Conservation (phyloP, 2,888 invertebrate species). For the Dysmachus trigonus region DNA sequence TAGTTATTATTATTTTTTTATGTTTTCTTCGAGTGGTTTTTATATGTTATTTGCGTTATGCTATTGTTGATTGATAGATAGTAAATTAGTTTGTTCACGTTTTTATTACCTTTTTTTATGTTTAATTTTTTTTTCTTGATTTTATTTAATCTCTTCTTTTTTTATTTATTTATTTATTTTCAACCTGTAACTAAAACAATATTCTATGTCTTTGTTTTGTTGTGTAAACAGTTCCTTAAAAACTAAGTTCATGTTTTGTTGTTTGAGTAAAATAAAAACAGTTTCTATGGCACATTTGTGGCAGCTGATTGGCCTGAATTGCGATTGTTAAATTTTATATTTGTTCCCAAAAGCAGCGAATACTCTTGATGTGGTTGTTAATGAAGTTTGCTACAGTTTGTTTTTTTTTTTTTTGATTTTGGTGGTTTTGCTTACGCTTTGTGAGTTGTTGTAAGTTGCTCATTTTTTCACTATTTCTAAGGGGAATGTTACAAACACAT, state of each 20-base stretch:
- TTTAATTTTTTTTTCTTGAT: neutral
- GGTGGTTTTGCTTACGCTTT: neutral
- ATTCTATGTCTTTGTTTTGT: conserved; percentile 36
- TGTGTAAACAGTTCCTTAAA: conserved; percentile 43
- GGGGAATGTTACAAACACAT: conserved; percentile 16
- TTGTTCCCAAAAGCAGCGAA: neutral
- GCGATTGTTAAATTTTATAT: neutral
- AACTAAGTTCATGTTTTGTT: conserved; percentile 38
- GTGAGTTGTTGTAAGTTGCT: neutral
- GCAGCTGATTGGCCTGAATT: conserved; percentile 24
- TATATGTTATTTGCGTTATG: conserved; percentile 10
- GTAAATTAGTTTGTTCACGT: conserved; percentile 4
- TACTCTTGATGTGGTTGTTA: neutral
- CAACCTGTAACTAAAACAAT: conserved; percentile 43
- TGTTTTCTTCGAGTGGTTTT: neutral
- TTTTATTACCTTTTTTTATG: neutral
- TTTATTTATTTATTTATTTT: conserved; percentile 25
- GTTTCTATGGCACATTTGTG: conserved; percentile 48
- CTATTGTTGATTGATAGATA: conserved; percentile 31
- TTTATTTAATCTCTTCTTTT: conserved; percentile 4
- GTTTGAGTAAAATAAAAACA: conserved; percentile 45
- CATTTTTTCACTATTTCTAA: neutral
- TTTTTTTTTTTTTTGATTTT: neutral
- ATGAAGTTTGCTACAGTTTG: neutral
- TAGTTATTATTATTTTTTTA: neutral